Evolutionary conservation across 1,140 invertebrate genomes (phyloP).

Genomic region (Antheraea pernyi): DNA sequence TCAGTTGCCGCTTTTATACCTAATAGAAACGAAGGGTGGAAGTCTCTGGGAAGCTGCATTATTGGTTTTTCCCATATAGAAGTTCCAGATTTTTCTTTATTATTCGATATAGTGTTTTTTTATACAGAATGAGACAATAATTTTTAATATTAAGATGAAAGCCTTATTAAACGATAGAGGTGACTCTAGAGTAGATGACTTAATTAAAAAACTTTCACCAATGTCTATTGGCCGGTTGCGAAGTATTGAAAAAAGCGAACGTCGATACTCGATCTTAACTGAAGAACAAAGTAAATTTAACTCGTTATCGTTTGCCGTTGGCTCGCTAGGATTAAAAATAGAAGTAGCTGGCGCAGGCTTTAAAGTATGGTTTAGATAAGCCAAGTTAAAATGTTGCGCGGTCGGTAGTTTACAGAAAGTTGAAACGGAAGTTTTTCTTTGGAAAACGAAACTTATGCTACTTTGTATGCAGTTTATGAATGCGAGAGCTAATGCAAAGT

Average conservation of each 20-base stretch:
- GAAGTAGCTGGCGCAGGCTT: conserved; percentile 55
- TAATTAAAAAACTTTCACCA: conserved; percentile 59
- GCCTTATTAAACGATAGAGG: not conserved
- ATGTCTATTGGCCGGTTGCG: conserved; percentile 45
- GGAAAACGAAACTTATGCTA: conserved; percentile 22
- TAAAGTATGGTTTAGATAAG: conserved; percentile 73
- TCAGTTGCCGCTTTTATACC: too few relatives aligned
- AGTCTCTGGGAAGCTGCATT: too few relatives aligned
- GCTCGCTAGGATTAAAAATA: conserved; percentile 64
- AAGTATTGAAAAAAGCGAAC: conserved; percentile 72
- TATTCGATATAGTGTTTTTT: too few relatives aligned
- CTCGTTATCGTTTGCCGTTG: conserved; percentile 55
- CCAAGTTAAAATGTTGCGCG: conserved; percentile 48
- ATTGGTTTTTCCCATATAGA: too few relatives aligned
- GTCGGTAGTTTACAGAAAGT: conserved; percentile 52
- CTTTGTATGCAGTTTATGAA: conserved; percentile 26
- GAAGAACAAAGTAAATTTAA: conserved; percentile 72
- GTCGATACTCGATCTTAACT: conserved; percentile 68
- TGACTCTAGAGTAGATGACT: conserved; percentile 29
- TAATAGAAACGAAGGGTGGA: too few relatives aligned
- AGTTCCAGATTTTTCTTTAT: too few relatives aligned
- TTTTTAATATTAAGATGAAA: not conserved
- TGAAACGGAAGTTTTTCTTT: conserved; percentile 47
- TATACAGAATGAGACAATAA: not conserved
- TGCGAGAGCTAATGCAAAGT: conserved; percentile 13